Base-by-base conservation (phyloP, 2,797 vertebrate species). In the Ibycter americanus region DNA sequence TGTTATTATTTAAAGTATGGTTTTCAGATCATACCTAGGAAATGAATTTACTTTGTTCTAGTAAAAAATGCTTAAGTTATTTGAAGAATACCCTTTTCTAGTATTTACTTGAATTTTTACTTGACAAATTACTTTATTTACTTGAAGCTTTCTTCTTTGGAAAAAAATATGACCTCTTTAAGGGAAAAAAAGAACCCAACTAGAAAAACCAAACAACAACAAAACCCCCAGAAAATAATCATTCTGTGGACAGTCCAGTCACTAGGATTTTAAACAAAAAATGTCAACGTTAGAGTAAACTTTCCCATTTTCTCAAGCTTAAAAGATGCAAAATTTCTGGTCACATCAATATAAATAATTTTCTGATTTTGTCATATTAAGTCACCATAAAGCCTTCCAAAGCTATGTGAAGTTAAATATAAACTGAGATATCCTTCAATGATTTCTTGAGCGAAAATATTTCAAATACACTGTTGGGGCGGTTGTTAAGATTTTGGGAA, bases 221-320 rank as follows among this genome's bases (percentile, higher is more conserved):
- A 61, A 34, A 6, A 38, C 0, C 0, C 13, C 55, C 62, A 12
- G 76, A 80, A 14, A 27, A 46, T 20, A 85, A 71, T 58, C 9
- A 44, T 4, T n/a, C 15, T 42, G 7, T 83, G 32, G 4, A 25
- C n/a, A 59, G 76, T 54, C 6, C n/a, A 59, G 76, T 54, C 6
- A 14, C 3, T 36, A 83, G 7, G 29, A 61, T 4, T 74, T 65
- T 31, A 54, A 73, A 78, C 5, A 94, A 34, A 68, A 47, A 40
- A 11, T 5, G 2, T 6, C 2, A 27, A 2, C 8, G 1, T 22
- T 52, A 59, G 5, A 51, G 12, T 63, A 52, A 78, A 20, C 6
- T 46, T 93, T 88, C 6, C 4, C 6, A 26, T 61, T 79, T 19
- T 34, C 11, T 89, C 19, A n/a, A 51, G 5, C 3, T 52, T 73